Evolutionary conservation across 2,888 invertebrate genomes (phyloP), one percentile per base, ranked within the genome.

Genomic region (Ochlodes sylvanus): DNA sequence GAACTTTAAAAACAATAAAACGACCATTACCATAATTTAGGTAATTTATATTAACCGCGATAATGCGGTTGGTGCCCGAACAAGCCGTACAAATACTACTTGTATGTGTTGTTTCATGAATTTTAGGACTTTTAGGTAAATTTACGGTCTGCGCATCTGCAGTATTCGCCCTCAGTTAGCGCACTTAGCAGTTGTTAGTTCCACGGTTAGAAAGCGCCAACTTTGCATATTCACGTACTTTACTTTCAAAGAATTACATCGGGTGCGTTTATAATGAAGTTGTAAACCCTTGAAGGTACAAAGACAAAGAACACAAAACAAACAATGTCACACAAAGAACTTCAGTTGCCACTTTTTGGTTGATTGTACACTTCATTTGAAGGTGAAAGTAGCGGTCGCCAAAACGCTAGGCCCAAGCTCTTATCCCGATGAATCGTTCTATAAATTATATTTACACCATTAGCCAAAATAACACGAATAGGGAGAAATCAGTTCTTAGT

Each of bases 211-310:
- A 32, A 60, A 60, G 32, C 60, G 32, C 32, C 32, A 60, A 47
- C 47, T 61, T 61, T 61, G 61, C 61, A 61, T 61, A 61, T 60
- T 44, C 44, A 50, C 32, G 32, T 50, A 61, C 47, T 61, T 61
- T 14, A 47, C 47, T 32, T 61, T 60, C n/a, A 61, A 61, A 32
- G 32, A 50, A 44, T 47, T 50, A 17, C 47, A 50, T 50, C 12
- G 34, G 34, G 61, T 61, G 34, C 61, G 47, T 61, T 32, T 61
- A 61, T 50, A 61, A 15, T 14, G 6, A 44, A 44, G 58, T 44
- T 44, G 21, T 42, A 27, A 52, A 38, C 12, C 38, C 38, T 38
- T 38, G 12, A 27, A 27, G 27, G n/a, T n/a, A n/a, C n/a, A n/a
- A n/a, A n/a, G n/a, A n/a, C n/a, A n/a, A n/a, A n/a, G n/a, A n/a